Conservation (phyloP, 30 jellyfish, hydroid and myxozoan genomes). For the Mastigias papua region DNA sequence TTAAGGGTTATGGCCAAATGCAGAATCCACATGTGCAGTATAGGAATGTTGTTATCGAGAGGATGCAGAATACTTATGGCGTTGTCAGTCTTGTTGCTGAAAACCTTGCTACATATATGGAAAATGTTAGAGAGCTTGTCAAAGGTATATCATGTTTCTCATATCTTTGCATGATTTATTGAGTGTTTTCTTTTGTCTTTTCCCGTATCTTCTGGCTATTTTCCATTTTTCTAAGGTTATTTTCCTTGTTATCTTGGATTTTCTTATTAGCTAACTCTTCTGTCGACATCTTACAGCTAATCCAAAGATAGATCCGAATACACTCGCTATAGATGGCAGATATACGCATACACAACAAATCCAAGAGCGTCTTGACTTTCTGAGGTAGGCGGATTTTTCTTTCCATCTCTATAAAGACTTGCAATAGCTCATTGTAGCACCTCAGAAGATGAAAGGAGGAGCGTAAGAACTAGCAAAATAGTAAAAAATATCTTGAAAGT, state of each 20-base stretch:
- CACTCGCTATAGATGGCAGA: constrained; percentile 81
- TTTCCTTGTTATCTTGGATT: not conserved
- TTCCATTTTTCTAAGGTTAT: too few species aligned
- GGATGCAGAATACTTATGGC: constrained; percentile 87
- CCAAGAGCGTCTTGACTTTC: constrained; percentile 91
- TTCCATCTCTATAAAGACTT: too few species aligned
- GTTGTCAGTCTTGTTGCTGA: constrained; percentile 94
- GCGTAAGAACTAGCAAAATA: not conserved
- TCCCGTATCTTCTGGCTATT: too few species aligned
- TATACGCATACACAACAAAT: constrained; percentile 89
- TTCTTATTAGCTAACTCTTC: not conserved
- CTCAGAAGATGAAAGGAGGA: not conserved
- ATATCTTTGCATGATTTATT: too few species aligned
- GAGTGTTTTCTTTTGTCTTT: too few species aligned
- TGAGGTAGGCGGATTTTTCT: constrained; percentile 60
- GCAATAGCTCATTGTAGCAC: too few species aligned
- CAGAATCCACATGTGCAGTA: constrained; percentile 88
- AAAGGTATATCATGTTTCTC: too few species aligned
- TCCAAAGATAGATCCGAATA: constrained; percentile 82
- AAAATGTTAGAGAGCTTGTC: constrained; percentile 71
- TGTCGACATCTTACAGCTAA: constrained; percentile 17
- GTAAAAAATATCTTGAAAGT: not conserved
- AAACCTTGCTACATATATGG: constrained; percentile 81
- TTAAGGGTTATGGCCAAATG: constrained; percentile 87
- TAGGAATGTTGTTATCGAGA: constrained; percentile 92